Base-by-base conservation (phyloP, 2,113 vertebrate genomes). In the Mirounga angustirostris region DNA sequence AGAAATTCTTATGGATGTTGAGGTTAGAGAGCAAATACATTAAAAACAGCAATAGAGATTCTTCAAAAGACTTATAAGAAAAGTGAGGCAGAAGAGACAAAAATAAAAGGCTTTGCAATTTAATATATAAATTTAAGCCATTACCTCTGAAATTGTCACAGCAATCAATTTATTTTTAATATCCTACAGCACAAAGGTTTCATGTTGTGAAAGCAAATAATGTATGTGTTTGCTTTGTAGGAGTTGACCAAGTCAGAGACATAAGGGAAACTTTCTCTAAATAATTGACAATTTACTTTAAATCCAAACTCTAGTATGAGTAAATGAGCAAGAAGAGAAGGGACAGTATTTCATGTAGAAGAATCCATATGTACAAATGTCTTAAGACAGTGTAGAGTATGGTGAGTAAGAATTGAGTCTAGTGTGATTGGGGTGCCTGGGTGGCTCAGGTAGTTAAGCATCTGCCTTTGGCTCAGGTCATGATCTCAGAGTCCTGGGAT, bases 81-180 rank as follows among this genome's bases (percentile, higher is more conserved):
- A 50, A 52, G 0, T 50, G 61, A 69, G 26, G 1, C 22, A 76
- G 21, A 3, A 89, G 22, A 87, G 7, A 84, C 26, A 91, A 21
- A 81, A 92, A n/a, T 59, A 67, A 56, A 56, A 85, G 9, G 15
- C 83, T 43, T 89, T 43, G 46, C 54, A 82, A 56, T 6, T 14
- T 97, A 82, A 81, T 80, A 81, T 5, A 67, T n/a, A 81, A 90
- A 50, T 65, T 90, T 73, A 94, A 92, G 33, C 5, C 21, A 79
- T 33, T 50, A 36, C 26, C 50, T 85, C 5, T 79, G 12, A 90
- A 91, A 91, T 61, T 54, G 14, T 11, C 54, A 46, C 12, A 63
- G 74, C 19, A 7, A 94, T 13, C 8, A 43, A 74, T 85, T 92
- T 92, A 63, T 59, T 95, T 71, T 93, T 91, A 88, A 50, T 50